These are phyloP conservation scores for Apamea monoglypha DNA, from an alignment of 2,888 invertebrate genomes.

Conservation along the genomic window DNA sequence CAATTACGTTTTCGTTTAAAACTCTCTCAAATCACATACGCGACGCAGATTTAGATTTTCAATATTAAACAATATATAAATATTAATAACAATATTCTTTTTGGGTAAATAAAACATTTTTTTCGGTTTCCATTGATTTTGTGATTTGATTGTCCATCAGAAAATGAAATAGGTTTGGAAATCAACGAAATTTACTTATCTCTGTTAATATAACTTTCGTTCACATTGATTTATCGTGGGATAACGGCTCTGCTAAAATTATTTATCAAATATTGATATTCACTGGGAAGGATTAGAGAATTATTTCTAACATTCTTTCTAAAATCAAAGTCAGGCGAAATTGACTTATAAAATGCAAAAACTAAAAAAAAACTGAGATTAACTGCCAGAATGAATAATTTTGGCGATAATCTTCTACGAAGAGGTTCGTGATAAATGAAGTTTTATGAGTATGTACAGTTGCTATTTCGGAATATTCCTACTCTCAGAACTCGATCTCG, in stretches of 20 bases:
- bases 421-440: background rate
- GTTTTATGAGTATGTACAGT: background rate
- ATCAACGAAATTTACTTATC: background rate
- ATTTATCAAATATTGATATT: background rate
- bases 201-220: slow-evolving; percentile 8
- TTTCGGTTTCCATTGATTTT: background rate
- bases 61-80: too few relatives aligned
- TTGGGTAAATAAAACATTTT: slow-evolving; percentile 2
- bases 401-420: background rate
- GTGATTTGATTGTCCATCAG: background rate
- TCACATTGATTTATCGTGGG: background rate
- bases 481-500: background rate
- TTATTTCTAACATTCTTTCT: background rate
- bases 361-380: background rate
- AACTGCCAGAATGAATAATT: background rate
- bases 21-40: slow-evolving; percentile 85
- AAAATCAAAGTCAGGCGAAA: background rate
- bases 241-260: background rate
- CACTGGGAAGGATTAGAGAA: background rate
- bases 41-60: slow-evolving; percentile 82
- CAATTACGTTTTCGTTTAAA: slow-evolving; percentile 80
- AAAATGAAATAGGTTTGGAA: background rate
- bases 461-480: background rate
- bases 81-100: slow-evolving; percentile 9
- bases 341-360: background rate